Evolutionary conservation across 1,140 invertebrate species (phyloP), one percentile per base, ranked within the genome.

Genomic region (Ctenoplectra terminalis): DNA sequence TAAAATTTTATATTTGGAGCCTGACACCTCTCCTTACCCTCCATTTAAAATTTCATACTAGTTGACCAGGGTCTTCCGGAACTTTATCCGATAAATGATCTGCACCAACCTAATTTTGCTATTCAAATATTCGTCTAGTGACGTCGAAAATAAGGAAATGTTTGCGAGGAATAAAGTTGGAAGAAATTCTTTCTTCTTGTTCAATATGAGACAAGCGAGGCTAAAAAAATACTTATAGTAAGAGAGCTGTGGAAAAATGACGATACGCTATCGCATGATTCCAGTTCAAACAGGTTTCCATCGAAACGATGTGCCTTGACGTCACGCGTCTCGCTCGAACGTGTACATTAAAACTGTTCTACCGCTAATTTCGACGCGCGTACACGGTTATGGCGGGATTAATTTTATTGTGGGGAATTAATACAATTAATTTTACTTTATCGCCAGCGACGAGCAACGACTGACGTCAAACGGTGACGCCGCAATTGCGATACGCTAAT

Each of bases 361-460:
- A 23, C 69, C 20, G 20, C 60, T 73, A 79, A 72, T 73, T 80
- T 63, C 23, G 13, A 63, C 69, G 37, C 69, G 37, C 69, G 29
- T 4, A 15, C 17, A 20, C 50, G 17, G 23, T 43, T n/a, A 58
- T 23, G 26, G 34, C 23, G 48, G 26, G 61, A 73, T 73, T 73
- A 80, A 80, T 80, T 80, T 80, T 50, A 80, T 80, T 63, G 70
- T 70, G 46, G 69, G 20, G 58, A 64, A 73, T 80, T 80, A 80
- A 80, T 73, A 31, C 23, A 52, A 73, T 80, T 73, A 73, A 80
- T 63, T 80, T 63, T 52, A 80, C 46, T 80, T 73, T 31, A 31
- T 73, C 40, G 58, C n/a, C 37, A 34, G n/a, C 58, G 26, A 58
- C 34, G 13, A 56, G 23, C 23, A 26, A 43, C 43, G 34, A 37